Evolutionary conservation across 2,797 vertebrate genomes (phyloP).

Genomic region (Gastrophryne carolinensis): DNA sequence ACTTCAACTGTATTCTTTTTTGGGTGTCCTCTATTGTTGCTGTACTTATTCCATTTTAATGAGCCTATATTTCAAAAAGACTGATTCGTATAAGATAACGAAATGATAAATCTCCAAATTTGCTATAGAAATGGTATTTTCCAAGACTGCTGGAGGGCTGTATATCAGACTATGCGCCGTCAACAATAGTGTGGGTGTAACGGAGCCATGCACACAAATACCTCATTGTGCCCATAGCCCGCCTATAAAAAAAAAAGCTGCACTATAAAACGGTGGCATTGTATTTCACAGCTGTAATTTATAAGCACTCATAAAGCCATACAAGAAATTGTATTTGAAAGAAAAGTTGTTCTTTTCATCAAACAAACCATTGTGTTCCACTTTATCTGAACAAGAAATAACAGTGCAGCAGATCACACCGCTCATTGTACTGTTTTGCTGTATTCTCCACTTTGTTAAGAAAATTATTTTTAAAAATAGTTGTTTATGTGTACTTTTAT

Average conservation of each 20-base stretch:
- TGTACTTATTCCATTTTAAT: not conserved
- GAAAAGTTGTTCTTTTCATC: conserved; percentile 37
- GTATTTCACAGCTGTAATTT: conserved; percentile 51
- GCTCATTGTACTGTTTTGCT: not conserved
- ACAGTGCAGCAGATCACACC: not conserved
- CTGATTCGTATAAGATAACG: not conserved
- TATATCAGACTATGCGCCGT: conserved; percentile 25
- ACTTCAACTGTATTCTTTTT: too few species aligned
- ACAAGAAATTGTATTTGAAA: conserved; percentile 40
- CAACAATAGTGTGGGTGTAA: conserved; percentile 40
- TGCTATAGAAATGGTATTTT: conserved; percentile 13
- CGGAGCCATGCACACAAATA: conserved; percentile 28
- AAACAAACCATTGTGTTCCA: conserved; percentile 18
- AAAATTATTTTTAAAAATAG: not conserved
- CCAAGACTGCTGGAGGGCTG: conserved; percentile 21
- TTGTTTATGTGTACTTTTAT: not conserved
- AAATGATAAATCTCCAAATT: not conserved
- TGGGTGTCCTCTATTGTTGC: too few species aligned
- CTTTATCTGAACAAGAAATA: conserved; percentile 15
- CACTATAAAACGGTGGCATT: conserved; percentile 38
- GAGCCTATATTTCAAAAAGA: not conserved
- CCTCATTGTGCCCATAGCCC: conserved; percentile 29
- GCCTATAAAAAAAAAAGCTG: conserved; percentile 33
- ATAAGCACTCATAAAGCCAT: conserved; percentile 31
- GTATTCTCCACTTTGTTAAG: not conserved